Conservation (phyloP, 2,113 vertebrate species). For the Plestiodon gilberti region DNA sequence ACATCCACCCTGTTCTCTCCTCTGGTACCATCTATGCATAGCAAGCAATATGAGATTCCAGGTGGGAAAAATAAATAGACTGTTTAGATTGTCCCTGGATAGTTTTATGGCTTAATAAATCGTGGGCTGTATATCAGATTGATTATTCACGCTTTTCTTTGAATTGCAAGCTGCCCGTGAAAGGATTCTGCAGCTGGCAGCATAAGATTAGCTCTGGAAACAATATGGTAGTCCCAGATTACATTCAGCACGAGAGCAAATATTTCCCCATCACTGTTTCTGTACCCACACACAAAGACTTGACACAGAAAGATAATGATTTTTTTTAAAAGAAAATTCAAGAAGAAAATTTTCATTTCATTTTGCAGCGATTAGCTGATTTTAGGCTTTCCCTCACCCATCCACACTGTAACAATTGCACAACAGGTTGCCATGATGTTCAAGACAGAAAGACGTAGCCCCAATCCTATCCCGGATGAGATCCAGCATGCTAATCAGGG, state of each 20-base stretch:
- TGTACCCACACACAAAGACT: background rate
- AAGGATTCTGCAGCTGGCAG: background rate
- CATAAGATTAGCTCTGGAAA: accelerated
- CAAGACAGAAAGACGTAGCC: too few relatives aligned
- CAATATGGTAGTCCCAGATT: background rate
- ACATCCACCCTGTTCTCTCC: accelerated
- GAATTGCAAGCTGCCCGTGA: accelerated
- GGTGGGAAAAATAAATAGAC: accelerated
- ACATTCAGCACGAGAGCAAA: background rate
- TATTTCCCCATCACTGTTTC: background rate
- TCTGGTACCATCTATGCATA: accelerated
- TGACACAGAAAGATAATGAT: background rate
- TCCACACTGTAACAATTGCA: too few relatives aligned
- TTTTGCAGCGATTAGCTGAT: background rate
- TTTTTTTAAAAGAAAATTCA: background rate
- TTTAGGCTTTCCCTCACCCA: too few relatives aligned
- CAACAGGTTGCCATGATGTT: too few relatives aligned
- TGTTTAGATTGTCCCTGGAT: accelerated
- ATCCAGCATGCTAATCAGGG: too few relatives aligned
- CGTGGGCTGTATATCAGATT: accelerated
- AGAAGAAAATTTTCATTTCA: accelerated
- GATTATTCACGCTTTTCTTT: background rate
- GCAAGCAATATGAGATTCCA: accelerated
- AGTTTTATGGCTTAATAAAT: accelerated
- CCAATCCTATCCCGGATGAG: too few relatives aligned